phyloP scores from a whole-genome alignment of 2,888 invertebrate genomes.

The Scelioninae gen. 1 region DNA sequence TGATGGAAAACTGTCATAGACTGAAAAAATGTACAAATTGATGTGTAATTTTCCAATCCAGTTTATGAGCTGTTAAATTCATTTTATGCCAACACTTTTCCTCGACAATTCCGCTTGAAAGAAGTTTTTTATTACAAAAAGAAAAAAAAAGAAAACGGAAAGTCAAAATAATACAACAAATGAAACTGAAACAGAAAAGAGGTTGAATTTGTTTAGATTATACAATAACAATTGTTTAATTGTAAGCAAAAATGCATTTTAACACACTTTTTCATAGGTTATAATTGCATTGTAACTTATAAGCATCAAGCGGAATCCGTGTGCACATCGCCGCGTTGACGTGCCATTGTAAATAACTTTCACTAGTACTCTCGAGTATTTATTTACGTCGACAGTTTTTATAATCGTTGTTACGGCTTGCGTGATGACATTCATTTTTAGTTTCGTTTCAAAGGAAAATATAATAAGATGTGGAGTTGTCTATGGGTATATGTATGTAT shows the following conservation, averaged over 20 bases:
- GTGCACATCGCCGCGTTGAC: slow-evolving; percentile 45
- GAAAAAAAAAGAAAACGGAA: too few relatives aligned
- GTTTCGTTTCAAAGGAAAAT: slow-evolving; percentile 26
- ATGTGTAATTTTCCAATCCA: slow-evolving; percentile 11
- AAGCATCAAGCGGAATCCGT: slow-evolving; percentile 29
- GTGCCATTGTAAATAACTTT: slow-evolving; percentile 63
- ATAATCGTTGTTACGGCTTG: slow-evolving; percentile 42
- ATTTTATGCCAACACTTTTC: background rate
- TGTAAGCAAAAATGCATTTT: too few relatives aligned
- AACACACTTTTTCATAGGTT: too few relatives aligned
- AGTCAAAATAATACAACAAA: background rate
- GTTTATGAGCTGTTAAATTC: slow-evolving; percentile 3
- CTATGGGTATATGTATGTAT: too few relatives aligned
- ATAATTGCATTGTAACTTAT: too few relatives aligned
- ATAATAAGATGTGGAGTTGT: slow-evolving; percentile 21
- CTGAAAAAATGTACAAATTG: slow-evolving; percentile 29
- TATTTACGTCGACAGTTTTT: slow-evolving; percentile 52
- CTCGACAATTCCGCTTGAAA: too few relatives aligned
- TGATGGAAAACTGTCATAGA: slow-evolving; percentile 12
- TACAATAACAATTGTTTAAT: too few relatives aligned
- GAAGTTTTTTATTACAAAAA: too few relatives aligned
- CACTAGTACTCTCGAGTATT: slow-evolving; percentile 47
- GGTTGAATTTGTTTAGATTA: too few relatives aligned
- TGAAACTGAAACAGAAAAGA: too few relatives aligned
- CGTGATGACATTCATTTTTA: slow-evolving; percentile 58